Evolutionary conservation across 2,113 vertebrate genomes (phyloP).

Genomic region (Patagioenas fasciata): DNA sequence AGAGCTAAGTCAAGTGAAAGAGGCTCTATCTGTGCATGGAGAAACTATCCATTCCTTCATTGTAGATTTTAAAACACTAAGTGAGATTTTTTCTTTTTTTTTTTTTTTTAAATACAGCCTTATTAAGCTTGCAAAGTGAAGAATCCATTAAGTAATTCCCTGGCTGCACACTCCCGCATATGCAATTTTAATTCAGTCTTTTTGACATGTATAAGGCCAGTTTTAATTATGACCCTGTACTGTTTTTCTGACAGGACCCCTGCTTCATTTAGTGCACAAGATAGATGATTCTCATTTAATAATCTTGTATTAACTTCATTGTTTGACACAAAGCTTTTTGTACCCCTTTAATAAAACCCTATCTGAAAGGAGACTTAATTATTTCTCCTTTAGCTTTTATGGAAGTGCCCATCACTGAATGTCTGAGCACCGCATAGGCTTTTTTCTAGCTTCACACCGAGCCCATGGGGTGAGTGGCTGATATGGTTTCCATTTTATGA

Average conservation of each 20-base stretch:
- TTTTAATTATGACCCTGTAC: neutral
- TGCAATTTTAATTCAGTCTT: neutral
- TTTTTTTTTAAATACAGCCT: neutral
- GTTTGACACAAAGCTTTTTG: neutral
- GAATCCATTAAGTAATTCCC: neutral
- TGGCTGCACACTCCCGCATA: neutral
- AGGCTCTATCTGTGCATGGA: neutral
- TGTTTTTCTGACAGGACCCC: neutral
- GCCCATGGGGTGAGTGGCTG: neutral
- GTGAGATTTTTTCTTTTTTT: neutral
- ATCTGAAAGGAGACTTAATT: neutral
- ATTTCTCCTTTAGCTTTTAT: neutral
- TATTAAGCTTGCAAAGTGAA: neutral
- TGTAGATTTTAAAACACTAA: neutral
- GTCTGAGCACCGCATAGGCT: neutral
- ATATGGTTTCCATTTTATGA: neutral
- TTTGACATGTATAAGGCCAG: neutral
- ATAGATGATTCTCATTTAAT: neutral
- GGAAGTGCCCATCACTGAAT: neutral
- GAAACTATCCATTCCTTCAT: neutral
- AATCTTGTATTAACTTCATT: neutral
- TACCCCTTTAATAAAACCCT: neutral
- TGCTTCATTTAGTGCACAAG: neutral
- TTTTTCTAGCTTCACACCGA: neutral
- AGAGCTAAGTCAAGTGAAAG: neutral